Evolutionary conservation across 2,888 invertebrate genomes (phyloP).

Genomic region (Eumacrocentrus americanus): DNA sequence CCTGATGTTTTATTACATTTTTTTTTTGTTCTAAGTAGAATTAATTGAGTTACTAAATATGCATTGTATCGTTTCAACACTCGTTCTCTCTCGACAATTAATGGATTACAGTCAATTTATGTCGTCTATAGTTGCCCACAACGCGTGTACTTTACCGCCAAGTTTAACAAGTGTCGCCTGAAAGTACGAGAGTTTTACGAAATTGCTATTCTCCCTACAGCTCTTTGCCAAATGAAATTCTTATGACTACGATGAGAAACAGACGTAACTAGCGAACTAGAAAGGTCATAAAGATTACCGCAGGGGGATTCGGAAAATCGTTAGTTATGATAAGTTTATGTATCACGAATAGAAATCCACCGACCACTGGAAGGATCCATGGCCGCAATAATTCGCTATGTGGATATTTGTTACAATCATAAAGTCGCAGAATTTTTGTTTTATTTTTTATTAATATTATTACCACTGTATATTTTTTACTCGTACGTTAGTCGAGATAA

Average conservation of each 20-base stretch:
- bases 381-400: too few species aligned
- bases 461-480: too few species aligned
- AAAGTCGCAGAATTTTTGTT: too few species aligned
- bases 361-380: neutral
- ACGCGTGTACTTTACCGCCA: neutral
- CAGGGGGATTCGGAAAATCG: neutral
- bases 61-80: neutral
- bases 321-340: neutral
- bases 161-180: neutral
- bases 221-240: conserved; percentile 5
- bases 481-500: too few species aligned
- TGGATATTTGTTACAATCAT: too few species aligned
- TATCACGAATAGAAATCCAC: neutral
- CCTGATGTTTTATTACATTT: neutral
- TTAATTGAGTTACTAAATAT: neutral
- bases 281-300: neutral
- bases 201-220: neutral
- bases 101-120: neutral
- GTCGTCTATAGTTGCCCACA: too few species aligned
- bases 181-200: neutral
- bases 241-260: neutral
- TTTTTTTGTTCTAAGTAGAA: neutral
- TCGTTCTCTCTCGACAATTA: neutral
- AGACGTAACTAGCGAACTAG: neutral
- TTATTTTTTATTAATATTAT: too few species aligned